Conservation (phyloP, 2,113 vertebrate species). For the Numenius arquata region DNA sequence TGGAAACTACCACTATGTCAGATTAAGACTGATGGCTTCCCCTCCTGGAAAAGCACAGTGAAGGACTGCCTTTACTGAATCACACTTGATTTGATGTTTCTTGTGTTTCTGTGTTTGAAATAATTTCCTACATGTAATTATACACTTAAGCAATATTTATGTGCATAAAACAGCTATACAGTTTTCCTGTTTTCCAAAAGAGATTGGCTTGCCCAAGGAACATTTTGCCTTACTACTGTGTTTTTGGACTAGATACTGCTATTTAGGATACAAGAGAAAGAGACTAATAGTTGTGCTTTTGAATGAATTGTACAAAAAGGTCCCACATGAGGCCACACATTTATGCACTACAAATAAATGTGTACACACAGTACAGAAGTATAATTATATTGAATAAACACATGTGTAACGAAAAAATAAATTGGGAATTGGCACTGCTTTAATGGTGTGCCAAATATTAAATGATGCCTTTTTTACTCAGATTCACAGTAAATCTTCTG, state of each 20-base stretch:
- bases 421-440: neutral
- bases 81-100: conserved; percentile 46
- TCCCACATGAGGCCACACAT: neutral
- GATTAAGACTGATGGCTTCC: neutral
- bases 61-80: conserved; percentile 38
- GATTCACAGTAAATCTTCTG: neutral
- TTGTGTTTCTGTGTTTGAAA: conserved; percentile 49
- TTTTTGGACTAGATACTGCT: neutral
- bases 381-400: neutral
- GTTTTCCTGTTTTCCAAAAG: conserved; percentile 31
- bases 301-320: neutral
- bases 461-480: neutral
- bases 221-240: neutral
- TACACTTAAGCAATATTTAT: conserved; percentile 39
- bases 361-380: neutral
- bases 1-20: neutral
- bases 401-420: neutral
- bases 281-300: neutral
- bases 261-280: neutral
- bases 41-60: conserved; percentile 12
- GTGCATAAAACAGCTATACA: neutral
- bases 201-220: conserved; percentile 3
- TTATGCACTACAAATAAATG: neutral
- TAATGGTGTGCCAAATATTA: neutral
- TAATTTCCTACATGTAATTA: conserved; percentile 53